Evolutionary conservation across 37 sponge, comb jelly and placozoan genomes (phyloP), one percentile per base, ranked within the genome.

Genomic region (Chondrosia reniformis): DNA sequence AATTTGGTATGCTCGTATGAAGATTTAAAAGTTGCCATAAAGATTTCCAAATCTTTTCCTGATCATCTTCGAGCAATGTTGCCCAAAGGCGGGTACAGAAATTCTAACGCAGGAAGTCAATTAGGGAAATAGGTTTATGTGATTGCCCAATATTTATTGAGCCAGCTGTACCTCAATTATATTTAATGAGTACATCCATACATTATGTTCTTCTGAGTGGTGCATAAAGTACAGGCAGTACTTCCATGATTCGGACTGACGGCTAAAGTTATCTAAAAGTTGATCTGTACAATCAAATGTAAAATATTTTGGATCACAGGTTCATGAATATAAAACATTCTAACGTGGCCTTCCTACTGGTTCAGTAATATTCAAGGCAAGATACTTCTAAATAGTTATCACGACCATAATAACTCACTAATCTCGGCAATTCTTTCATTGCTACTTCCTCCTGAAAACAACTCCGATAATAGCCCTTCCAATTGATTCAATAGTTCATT

Each of bases 131-230:
- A 27, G 12, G 25, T 28, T 25, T 21, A 9, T 63, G 9, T 10
- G 9, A 27, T 19, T 28, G 31, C 9, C 25, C 24, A n/a, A 63
- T 38, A 10, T 19, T 49, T 49, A 19, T 15, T 37, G 12, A 45
- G 12, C 46, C 40, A 37, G 46, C n/a, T 39, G 21, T 3, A 89
- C 91, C 86, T 94, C 95, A 15, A 91, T 46, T 30, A 88, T 75
- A 57, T 88, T 88, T 40, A 91, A 86, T 1, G 92, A 76, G 77
- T 88, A 94, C 91, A 94, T 87, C 63, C 86, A 69, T 7, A 88
- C 79, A 57, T 81, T 76, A 19, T 88, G 79, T 52, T 94, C 88
- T 24, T 46, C 55, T 1, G 95, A 83, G 31, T 88, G 45, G 46
- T 88, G 77, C 9, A 94, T 46, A 73, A 94, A 88, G 63, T 83